phyloP scores from a whole-genome alignment of 2,888 invertebrate species.

The Pherbina coryleti region DNA sequence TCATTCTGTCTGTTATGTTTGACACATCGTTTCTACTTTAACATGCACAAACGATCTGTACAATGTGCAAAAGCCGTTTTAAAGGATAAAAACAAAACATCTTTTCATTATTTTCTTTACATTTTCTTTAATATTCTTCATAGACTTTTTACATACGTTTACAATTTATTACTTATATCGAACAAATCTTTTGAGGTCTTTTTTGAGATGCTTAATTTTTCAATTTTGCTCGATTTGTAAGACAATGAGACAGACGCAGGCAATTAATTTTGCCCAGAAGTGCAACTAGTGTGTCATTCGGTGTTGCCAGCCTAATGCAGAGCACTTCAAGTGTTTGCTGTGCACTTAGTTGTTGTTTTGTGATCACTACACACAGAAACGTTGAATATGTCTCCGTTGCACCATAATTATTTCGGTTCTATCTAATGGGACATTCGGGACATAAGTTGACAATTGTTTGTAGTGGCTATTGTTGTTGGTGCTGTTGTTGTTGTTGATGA shows the following conservation, averaged over 20 bases:
- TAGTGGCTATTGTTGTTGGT: neutral
- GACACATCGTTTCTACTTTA: no score
- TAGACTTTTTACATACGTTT: no score
- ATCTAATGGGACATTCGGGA: slow-evolving; percentile 22
- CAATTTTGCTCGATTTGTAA: neutral
- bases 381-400: slow-evolving; percentile 10
- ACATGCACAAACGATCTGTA: no score
- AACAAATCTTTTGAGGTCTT: no score
- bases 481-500: neutral
- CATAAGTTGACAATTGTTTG: slow-evolving; percentile 7
- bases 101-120: no score
- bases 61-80: no score
- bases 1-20: no score
- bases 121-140: no score
- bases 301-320: slow-evolving; percentile 17
- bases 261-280: slow-evolving; percentile 24
- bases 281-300: slow-evolving; percentile 4
- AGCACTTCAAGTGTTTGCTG: neutral
- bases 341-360: slow-evolving; percentile 6
- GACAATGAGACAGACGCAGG: neutral
- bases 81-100: no score
- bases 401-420: slow-evolving; percentile 24
- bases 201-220: neutral
- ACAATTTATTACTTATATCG: no score
- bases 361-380: neutral